Evolutionary conservation across 2,113 vertebrate genomes (phyloP).

Genomic region (Oryzias curvinotus): DNA sequence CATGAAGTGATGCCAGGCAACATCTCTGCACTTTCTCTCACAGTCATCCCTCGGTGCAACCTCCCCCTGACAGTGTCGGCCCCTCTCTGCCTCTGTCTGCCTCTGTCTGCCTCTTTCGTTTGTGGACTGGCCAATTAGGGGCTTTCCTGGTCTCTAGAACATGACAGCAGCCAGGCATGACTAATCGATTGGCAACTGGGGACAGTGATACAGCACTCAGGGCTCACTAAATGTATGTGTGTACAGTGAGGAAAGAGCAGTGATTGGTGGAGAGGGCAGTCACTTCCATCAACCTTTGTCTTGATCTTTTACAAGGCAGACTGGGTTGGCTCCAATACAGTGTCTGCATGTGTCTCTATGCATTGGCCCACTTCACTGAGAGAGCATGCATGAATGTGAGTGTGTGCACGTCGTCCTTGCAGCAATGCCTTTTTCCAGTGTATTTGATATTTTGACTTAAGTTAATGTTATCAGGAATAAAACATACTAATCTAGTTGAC

Average conservation of each 20-base stretch:
- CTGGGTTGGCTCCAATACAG: slow-evolving; percentile 45
- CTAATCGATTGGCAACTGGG: slow-evolving; percentile 83
- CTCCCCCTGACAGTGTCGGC: slow-evolving; percentile 42
- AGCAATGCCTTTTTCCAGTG: not conserved
- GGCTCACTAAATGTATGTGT: slow-evolving; percentile 25
- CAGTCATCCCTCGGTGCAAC: slow-evolving; percentile 43
- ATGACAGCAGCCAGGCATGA: slow-evolving; percentile 82
- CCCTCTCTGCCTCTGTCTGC: slow-evolving; percentile 33
- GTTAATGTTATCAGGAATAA: no score
- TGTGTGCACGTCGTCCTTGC: not conserved
- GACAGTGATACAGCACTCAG: slow-evolving; percentile 69
- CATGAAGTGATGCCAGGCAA: slow-evolving; percentile 18
- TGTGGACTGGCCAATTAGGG: slow-evolving; percentile 68
- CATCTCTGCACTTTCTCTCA: slow-evolving; percentile 23
- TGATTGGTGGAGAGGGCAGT: slow-evolving; percentile 54
- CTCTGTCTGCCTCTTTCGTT: slow-evolving; percentile 54
- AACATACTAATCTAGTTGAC: no score
- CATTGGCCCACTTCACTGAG: slow-evolving; percentile 54
- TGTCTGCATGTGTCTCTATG: slow-evolving; percentile 37
- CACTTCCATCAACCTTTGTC: slow-evolving; percentile 60
- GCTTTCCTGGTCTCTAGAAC: slow-evolving; percentile 78
- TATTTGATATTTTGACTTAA: not conserved
- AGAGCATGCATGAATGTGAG: slow-evolving; percentile 18
- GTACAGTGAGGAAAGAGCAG: slow-evolving; percentile 12
- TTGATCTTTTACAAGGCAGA: slow-evolving; percentile 52